Evolutionary conservation across 2,888 invertebrate species (phyloP), one percentile per base, ranked within the genome.

Genomic region (Sipunculus nudus): DNA sequence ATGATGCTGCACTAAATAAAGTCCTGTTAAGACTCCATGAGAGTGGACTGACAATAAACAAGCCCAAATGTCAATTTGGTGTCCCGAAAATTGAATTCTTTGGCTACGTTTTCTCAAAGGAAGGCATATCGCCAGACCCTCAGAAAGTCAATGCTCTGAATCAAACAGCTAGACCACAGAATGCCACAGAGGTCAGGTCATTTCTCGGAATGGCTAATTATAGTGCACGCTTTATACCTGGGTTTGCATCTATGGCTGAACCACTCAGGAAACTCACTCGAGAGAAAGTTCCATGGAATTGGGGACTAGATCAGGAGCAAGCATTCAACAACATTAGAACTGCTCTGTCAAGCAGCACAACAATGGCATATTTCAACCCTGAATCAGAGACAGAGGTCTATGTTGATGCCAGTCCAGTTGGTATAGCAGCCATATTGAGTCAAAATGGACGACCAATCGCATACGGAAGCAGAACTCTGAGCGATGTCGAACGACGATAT

Each of bases 161-260:
- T 32, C 59, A 67, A 29, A 59, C 65, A 13, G 26, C 26, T 39
- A 29, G 25, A n/a, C 72, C 73, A 38, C 31, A 26, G 8, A 72
- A 60, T 19, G 63, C 63, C n/a, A 35, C 62, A 8, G 74, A 73
- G 55, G 46, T 72, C 1, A 29, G 57, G 13, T 63, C 62, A 43
- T 62, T 75, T 26, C 57, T 70, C 1, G 75, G 69, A 13, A 68
- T 73, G 68, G 60, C 62, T 6, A 69, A 67, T 38, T 72, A 72
- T 47, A 48, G 57, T 38, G 56, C 68, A 3, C 41, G 63, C 38
- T 75, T 75, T 38, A 75, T 74, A 8, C 57, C 53, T n/a, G 40
- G 67, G 25, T 70, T 63, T 43, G 58, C 70, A 13, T 59, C 65
- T 21, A 46, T 66, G 6, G 49, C 64, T 4, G 70, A 59, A 45